A percentile compares a stretch with the other conserved stretches of the same genome.
phyloP scores from a whole-genome alignment of 2,888 invertebrate genomes.

The Julus scandinavius region DNA sequence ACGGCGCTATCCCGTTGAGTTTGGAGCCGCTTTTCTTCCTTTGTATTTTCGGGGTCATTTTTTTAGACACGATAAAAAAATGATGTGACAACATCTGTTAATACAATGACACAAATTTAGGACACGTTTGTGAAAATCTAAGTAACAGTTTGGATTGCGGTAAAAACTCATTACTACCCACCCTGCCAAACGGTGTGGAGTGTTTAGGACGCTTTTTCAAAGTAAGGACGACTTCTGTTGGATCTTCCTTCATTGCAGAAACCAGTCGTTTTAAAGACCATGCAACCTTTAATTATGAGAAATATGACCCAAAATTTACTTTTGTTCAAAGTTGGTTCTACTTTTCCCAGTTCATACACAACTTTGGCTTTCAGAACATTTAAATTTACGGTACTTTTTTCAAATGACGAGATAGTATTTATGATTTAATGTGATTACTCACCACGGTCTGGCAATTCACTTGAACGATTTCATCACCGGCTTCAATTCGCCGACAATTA shows the following conservation, averaged over 20 bases:
- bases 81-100: slow-evolving; percentile 53
- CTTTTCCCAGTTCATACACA: too few relatives aligned
- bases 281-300: slow-evolving; percentile 71
- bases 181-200: slow-evolving; percentile 78
- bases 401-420: too few relatives aligned
- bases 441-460: slow-evolving; percentile 75
- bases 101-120: neutral
- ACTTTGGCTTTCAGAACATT: too few relatives aligned
- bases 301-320: too few relatives aligned
- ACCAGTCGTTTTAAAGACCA: slow-evolving; percentile 83
- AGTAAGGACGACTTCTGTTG: slow-evolving; percentile 83
- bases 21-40: slow-evolving; percentile 16
- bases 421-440: slow-evolving; percentile 38
- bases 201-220: slow-evolving; percentile 85
- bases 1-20: neutral
- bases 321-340: too few relatives aligned
- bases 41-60: slow-evolving; percentile 46
- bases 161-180: slow-evolving; percentile 66
- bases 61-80: slow-evolving; percentile 47
- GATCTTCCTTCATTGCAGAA: slow-evolving; percentile 76
- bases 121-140: neutral
- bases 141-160: neutral
- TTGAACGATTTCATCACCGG: slow-evolving; percentile 96
- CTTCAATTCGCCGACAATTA: slow-evolving; percentile 89
- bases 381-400: too few relatives aligned